A percentile compares a stretch with the other conserved stretches of the same genome.
These are phyloP conservation scores for Drosophila colorata DNA, from an alignment of 2,888 invertebrate species.

Conservation along the genomic window DNA sequence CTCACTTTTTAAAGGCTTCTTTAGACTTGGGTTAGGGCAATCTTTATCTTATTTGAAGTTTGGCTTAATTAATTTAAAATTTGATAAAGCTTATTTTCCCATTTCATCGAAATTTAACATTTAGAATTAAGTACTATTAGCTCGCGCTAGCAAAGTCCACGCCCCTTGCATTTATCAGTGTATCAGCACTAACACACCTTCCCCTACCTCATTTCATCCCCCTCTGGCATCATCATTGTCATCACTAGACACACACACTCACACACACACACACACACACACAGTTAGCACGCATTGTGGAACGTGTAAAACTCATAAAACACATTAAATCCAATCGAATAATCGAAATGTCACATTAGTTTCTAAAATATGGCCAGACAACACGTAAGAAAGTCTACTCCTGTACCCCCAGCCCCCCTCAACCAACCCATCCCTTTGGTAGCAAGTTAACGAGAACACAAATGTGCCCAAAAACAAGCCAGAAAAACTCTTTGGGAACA, in stretches of 20 bases:
- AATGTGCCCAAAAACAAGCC: slow-evolving; percentile 63
- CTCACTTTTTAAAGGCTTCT: no score
- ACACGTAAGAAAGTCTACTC: slow-evolving; percentile 68
- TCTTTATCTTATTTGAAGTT: no score
- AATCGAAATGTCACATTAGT: slow-evolving; percentile 86
- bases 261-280: slow-evolving; percentile 1
- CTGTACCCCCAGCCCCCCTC: not conserved
- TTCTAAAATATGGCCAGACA: slow-evolving; percentile 84
- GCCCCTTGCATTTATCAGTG: slow-evolving; percentile 54
- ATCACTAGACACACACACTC: slow-evolving; percentile 45
- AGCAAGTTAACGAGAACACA: slow-evolving; percentile 61
- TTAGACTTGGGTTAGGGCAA: no score
- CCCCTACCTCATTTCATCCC: slow-evolving; percentile 18
- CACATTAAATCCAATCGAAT: slow-evolving; percentile 86
- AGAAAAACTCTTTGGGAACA: slow-evolving; percentile 65
- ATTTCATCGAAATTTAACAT: not conserved
- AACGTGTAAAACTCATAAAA: slow-evolving; percentile 84
- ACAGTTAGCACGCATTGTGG: slow-evolving; percentile 26
- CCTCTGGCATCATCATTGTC: slow-evolving; percentile 40
- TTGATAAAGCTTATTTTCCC: not conserved
- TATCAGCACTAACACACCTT: slow-evolving; percentile 32
- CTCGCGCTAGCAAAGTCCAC: slow-evolving; percentile 19
- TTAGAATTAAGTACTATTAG: slow-evolving; percentile 23
- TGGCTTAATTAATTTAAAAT: not conserved
- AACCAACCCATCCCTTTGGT: not conserved